A percentile compares a stretch with the other conserved stretches of the same genome.
Evolutionary conservation across 2,888 invertebrate species (phyloP).

Genomic region (Xestia xanthographa): DNA sequence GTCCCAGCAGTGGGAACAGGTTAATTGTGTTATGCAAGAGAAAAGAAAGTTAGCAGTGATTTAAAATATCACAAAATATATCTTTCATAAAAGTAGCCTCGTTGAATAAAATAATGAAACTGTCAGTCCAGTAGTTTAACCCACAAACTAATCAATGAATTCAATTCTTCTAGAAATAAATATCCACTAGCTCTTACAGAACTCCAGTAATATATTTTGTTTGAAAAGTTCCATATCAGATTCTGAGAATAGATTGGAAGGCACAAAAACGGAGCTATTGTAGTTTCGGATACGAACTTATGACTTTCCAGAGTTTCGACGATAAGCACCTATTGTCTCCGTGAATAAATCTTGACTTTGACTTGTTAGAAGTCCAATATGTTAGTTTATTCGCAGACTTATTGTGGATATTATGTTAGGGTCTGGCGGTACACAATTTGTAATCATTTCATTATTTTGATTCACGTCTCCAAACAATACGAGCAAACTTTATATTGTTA

Average conservation of each 20-base stretch:
- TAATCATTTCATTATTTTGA: constrained; percentile 5
- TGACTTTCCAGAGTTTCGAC: constrained; percentile 39
- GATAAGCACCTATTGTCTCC: constrained; percentile 50
- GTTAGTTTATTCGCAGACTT: constrained; percentile 8
- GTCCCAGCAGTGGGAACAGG: background rate
- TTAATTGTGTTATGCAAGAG: background rate
- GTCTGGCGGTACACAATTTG: background rate
- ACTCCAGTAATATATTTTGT: constrained; percentile 10
- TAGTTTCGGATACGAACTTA: constrained; percentile 40
- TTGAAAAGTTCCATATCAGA: constrained; percentile 22
- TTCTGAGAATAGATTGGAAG: constrained; percentile 31
- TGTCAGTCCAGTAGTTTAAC: background rate
- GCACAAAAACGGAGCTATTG: constrained; percentile 37
- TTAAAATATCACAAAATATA: background rate
- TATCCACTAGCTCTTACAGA: background rate
- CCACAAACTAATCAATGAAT: background rate
- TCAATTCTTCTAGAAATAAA: constrained; percentile 3
- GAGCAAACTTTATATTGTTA: background rate
- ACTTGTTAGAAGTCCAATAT: constrained; percentile 29
- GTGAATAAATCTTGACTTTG: constrained; percentile 46
- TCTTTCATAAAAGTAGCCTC: background rate
- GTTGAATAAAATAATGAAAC: background rate
- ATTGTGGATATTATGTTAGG: constrained; percentile 3
- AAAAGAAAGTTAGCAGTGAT: background rate
- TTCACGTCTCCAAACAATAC: background rate